These are phyloP conservation scores for Chaunax sp. DNA, from an alignment of 2,797 vertebrate genomes.

Conservation along the genomic window DNA sequence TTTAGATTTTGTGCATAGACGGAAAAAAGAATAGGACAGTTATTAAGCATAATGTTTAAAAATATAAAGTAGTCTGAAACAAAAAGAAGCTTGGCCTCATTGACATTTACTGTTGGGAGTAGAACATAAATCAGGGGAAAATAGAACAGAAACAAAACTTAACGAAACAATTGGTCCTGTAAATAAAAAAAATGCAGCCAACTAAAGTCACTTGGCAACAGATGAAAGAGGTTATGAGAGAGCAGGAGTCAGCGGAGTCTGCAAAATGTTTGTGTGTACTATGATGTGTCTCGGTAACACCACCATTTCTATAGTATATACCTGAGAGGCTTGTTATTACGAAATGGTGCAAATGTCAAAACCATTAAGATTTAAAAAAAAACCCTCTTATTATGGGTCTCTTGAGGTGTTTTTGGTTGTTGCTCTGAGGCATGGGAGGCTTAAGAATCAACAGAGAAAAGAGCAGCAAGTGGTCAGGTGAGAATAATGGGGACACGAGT, in stretches of 20 bases:
- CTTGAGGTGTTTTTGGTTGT: conserved; percentile 75
- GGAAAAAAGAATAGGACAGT: conserved; percentile 79
- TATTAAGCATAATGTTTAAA: conserved; percentile 76
- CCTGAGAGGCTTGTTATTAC: conserved; percentile 78
- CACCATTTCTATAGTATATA: conserved; percentile 69
- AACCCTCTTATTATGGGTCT: conserved; percentile 55
- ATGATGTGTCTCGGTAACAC: conserved; percentile 69
- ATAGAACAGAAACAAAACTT: conserved; percentile 74
- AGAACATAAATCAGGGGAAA: conserved; percentile 78
- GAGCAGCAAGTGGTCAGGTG: conserved; percentile 88
- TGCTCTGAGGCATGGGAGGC: conserved; percentile 79
- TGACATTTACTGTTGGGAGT: conserved; percentile 79
- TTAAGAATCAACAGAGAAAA: conserved; percentile 86
- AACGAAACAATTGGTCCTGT: conserved; percentile 82
- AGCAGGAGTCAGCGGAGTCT: conserved; percentile 81
- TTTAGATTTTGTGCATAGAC: conserved; percentile 80
- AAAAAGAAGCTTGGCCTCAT: conserved; percentile 81
- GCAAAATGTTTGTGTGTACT: conserved; percentile 71
- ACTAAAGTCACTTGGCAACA: conserved; percentile 83
- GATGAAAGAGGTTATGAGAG: conserved; percentile 82
- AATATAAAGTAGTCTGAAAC: conserved; percentile 75
- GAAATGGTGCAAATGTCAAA: conserved; percentile 80
- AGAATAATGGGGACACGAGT: conserved; percentile 83
- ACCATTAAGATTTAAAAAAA: conserved; percentile 69
- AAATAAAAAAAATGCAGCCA: conserved; percentile 81